Conservation (phyloP, 2,113 vertebrate genomes). For the Corythornis cristatus region DNA sequence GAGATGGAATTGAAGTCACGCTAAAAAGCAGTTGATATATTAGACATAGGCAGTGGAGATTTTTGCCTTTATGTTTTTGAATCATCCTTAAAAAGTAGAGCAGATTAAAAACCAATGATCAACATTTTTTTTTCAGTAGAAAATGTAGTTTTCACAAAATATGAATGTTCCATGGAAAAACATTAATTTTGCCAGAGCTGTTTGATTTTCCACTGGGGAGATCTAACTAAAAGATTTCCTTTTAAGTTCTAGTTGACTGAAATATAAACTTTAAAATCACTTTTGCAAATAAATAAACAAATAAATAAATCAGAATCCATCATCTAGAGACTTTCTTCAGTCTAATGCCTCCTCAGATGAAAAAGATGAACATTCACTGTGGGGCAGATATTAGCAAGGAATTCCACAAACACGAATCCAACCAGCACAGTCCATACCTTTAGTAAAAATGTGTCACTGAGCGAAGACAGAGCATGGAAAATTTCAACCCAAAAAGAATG, state of each 20-base stretch:
- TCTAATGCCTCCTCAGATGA: not conserved
- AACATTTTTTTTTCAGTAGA: not conserved
- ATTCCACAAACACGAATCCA: not conserved
- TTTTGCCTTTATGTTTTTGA: constrained; percentile 25
- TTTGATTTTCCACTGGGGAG: constrained; percentile 24
- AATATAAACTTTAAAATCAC: constrained; percentile 28
- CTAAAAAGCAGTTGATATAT: not conserved
- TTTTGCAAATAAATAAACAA: constrained; percentile 51
- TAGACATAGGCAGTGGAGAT: not conserved
- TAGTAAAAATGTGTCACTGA: not conserved
- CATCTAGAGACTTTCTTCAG: not conserved
- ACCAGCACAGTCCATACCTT: not conserved
- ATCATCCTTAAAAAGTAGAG: not conserved
- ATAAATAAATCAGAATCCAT: constrained; percentile 39
- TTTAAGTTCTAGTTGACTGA: constrained; percentile 54
- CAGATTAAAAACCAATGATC: constrained; percentile 13
- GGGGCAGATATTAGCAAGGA: not conserved
- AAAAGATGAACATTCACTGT: not conserved
- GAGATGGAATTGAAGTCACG: constrained; percentile 4
- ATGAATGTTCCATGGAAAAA: constrained; percentile 57
- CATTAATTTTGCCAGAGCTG: constrained; percentile 30
- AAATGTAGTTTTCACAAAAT: constrained; percentile 40
- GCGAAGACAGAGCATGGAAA: not conserved
- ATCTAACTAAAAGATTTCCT: constrained; percentile 53
- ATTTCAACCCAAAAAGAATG: not conserved